Conservation (phyloP, 2,888 invertebrate species). For the Dynastes maya region DNA sequence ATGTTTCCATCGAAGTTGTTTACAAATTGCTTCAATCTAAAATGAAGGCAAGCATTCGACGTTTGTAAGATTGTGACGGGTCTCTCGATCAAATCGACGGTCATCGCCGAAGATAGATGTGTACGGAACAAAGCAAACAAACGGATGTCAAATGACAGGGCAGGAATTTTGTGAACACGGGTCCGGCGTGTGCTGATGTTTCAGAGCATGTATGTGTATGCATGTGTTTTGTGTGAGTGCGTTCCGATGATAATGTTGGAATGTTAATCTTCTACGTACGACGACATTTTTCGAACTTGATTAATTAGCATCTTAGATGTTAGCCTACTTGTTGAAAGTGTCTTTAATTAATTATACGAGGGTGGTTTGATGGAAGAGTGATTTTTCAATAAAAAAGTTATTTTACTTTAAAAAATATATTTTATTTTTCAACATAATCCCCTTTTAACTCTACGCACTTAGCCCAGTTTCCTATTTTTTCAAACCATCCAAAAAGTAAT, state of each 20-base stretch:
- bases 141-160: conserved; percentile 61
- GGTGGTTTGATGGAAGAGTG: too few relatives aligned
- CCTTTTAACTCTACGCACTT: too few relatives aligned
- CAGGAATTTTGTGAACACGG: conserved; percentile 55
- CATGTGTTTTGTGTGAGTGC: neutral
- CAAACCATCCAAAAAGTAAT: too few relatives aligned
- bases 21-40: too few relatives aligned
- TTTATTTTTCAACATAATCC: too few relatives aligned
- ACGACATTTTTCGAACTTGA: conserved; percentile 12
- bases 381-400: too few relatives aligned
- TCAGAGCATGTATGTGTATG: neutral
- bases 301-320: neutral
- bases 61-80: neutral
- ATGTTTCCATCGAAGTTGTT: too few relatives aligned
- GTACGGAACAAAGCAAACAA: conserved; percentile 54
- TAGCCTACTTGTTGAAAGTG: too few relatives aligned
- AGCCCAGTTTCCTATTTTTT: too few relatives aligned
- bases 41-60: neutral
- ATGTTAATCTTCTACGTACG: too few relatives aligned
- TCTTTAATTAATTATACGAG: too few relatives aligned
- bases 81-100: neutral
- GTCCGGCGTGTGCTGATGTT: conserved; percentile 10
- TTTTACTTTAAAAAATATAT: too few relatives aligned
- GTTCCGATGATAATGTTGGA: neutral
- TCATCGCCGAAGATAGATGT: neutral